Evolutionary conservation across 2,797 vertebrate genomes (phyloP).

Genomic region (Siniperca scherzeri): DNA sequence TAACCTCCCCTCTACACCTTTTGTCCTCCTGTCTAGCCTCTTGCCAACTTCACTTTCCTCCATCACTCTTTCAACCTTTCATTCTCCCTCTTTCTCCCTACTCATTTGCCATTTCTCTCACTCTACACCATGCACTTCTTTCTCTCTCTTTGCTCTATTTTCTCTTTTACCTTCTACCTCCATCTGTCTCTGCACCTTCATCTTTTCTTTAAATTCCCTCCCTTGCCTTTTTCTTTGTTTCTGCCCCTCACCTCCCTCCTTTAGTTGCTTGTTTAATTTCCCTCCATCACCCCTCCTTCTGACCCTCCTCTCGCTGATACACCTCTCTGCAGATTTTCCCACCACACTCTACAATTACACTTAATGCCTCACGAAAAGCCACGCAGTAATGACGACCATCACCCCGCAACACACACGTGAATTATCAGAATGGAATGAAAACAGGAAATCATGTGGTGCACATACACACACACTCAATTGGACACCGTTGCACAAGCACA

Average conservation of each 20-base stretch:
- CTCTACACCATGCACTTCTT: too few relatives aligned
- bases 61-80: not conserved
- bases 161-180: not conserved
- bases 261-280: not conserved
- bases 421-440: conserved; percentile 75
- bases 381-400: conserved; percentile 58
- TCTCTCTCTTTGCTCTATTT: not conserved
- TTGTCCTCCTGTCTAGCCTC: not conserved
- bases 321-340: conserved; percentile 78
- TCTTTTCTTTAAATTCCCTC: not conserved
- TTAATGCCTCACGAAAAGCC: conserved; percentile 60
- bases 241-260: conserved; percentile 11
- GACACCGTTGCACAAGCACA: not conserved
- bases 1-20: not conserved
- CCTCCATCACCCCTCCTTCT: conserved; percentile 29
- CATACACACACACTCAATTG: not conserved
- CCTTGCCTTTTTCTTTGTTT: conserved; percentile 6
- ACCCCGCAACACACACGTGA: conserved; percentile 62
- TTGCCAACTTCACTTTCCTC: not conserved
- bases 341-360: conserved; percentile 71
- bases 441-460: conserved; percentile 72
- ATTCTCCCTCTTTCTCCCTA: not conserved
- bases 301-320: conserved; percentile 19
- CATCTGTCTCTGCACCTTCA: conserved; percentile 1
- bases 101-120: not conserved